Evolutionary conservation across 2,888 invertebrate species (phyloP).

Genomic region (Dicyrtomina minuta): DNA sequence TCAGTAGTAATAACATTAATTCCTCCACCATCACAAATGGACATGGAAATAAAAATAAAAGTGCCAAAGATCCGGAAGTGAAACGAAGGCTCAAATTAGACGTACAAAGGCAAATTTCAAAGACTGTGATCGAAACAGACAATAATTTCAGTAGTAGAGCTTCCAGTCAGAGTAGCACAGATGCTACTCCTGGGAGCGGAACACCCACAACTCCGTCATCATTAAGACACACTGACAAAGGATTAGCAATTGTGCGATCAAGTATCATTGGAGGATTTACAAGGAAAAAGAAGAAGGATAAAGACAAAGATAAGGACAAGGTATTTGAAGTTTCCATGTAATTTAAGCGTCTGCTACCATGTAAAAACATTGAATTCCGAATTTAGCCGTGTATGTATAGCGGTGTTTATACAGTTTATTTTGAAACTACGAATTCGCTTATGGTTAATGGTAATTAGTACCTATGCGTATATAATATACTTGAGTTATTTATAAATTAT

Average conservation of each 20-base stretch:
- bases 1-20: neutral
- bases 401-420: too few species aligned
- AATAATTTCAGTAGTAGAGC: constrained; percentile 1
- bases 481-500: too few species aligned
- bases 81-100: neutral
- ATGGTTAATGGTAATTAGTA: too few species aligned
- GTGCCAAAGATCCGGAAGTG: constrained; percentile 15
- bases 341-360: too few species aligned
- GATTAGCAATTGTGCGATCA: constrained; percentile 1
- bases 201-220: neutral
- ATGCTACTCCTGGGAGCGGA: neutral
- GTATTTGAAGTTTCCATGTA: neutral
- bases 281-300: constrained; percentile 30
- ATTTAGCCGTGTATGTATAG: too few species aligned
- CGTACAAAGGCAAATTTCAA: neutral
- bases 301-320: constrained; percentile 27
- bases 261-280: constrained; percentile 22
- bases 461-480: too few species aligned
- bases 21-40: neutral
- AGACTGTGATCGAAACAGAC: neutral
- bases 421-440: too few species aligned
- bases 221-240: constrained; percentile 11
- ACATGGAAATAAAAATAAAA: constrained; percentile 7
- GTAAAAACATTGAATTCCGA: too few species aligned
- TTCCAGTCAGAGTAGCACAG: neutral